Base-by-base conservation (phyloP, 1,140 invertebrate species). In the Amphibalanus amphitrite region DNA sequence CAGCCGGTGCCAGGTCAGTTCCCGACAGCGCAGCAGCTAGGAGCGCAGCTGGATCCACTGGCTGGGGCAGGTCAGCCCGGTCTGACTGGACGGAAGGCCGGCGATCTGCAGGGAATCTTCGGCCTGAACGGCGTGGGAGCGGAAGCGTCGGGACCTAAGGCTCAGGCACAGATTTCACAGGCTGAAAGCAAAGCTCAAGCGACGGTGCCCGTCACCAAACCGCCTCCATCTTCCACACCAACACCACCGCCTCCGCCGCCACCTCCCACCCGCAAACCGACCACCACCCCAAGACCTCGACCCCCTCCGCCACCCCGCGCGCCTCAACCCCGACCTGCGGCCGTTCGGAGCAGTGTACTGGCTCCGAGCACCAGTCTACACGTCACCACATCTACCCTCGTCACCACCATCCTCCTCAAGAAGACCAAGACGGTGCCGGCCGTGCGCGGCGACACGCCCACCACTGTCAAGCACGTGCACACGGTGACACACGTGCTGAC, bases 381-480 rank as follows among this genome's bases (percentile, higher is more conserved):
- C 47, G 47, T 59, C 6, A 59, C 47, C 20, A 59, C 47, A 8
- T 59, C 47, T 26, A 59, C 47, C 13, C 10, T 59, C 6, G 20
- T 59, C 47, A 59, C 47, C 47, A 59, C 47, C 47, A 59, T 59
- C 47, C 20, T 59, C 6, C 47, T 59, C 6, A 6, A 20, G 10
- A 13, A 23, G 20, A 59, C 47, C 13, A 20, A 13, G 26, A 28
- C 65, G 65, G 65, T 67, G 65, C 10, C 28, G 65, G 65, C 65
- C 10, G 23, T 33, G 17, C 70, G 70, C 73, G 26, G 65, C 65
- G 70, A 65, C 69, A 23, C 20, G n/a, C 65, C 65, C 65, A 67
- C 28, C 17, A 67, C 17, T 17, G 26, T 26, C 3, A 0, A 28
- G 65, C 65, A 67, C n/a, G 65, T 67, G 65, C n/a, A 28, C 65